phyloP scores from a whole-genome alignment of 2,888 invertebrate genomes.

The Frankliniella fusca region DNA sequence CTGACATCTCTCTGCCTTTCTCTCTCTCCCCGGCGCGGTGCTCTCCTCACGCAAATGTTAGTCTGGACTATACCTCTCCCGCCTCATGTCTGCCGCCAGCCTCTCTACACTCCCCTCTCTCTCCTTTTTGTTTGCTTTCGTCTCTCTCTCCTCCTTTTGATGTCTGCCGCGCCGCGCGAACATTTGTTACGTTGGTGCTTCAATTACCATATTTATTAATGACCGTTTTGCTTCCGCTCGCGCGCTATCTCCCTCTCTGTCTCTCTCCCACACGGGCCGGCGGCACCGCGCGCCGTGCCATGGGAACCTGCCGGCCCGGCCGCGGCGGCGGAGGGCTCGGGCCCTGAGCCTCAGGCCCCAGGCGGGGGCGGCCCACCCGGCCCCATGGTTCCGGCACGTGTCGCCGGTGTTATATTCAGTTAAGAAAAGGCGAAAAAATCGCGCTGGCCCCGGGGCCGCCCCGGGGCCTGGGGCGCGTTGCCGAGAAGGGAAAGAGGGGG shows the following conservation, averaged over 20 bases:
- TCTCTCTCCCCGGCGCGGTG: not conserved
- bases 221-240: not conserved
- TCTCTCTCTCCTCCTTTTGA: too few relatives aligned
- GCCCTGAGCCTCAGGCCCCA: too few relatives aligned
- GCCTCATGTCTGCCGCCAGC: not conserved
- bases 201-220: slow-evolving; percentile 17
- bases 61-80: not conserved
- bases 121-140: too few relatives aligned
- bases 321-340: not conserved
- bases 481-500: too few relatives aligned
- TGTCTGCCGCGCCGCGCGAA: not conserved
- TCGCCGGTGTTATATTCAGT: too few relatives aligned
- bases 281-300: not conserved
- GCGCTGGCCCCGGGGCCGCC: too few relatives aligned
- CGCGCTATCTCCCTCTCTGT: not conserved
- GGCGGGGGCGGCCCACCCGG: too few relatives aligned
- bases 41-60: not conserved
- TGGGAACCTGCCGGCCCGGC: not conserved
- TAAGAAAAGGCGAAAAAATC: too few relatives aligned
- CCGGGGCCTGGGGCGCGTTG: too few relatives aligned
- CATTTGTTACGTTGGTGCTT: slow-evolving; percentile 4
- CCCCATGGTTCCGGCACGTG: too few relatives aligned
- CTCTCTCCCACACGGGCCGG: not conserved
- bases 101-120: not conserved
- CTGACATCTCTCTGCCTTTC: not conserved